phyloP scores from a whole-genome alignment of 1,140 invertebrate species.

The Calliphora vicina region DNA sequence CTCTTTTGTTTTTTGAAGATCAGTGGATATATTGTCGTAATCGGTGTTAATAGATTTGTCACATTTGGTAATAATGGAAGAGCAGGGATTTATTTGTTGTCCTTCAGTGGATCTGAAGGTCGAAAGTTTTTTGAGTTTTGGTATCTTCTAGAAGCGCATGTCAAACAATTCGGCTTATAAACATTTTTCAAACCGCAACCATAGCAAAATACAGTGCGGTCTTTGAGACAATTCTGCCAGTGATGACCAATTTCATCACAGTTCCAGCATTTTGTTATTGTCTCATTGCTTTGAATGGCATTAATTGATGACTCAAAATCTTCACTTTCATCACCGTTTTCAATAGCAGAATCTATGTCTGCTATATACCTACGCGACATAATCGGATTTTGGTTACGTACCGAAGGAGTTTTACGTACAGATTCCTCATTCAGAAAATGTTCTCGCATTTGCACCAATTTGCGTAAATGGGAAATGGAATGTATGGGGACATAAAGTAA shows the following conservation, averaged over 20 bases:
- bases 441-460: conserved; percentile 19
- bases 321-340: background rate
- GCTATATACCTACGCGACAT: background rate
- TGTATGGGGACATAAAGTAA: background rate
- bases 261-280: background rate
- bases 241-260: background rate
- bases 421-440: background rate
- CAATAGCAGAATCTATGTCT: background rate
- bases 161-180: background rate
- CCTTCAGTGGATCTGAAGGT: background rate
- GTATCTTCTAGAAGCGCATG: background rate
- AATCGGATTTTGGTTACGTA: background rate
- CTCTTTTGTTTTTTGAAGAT: no score
- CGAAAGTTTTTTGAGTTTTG: conserved; percentile 11
- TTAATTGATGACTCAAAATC: background rate
- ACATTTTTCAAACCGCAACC: background rate
- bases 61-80: no score
- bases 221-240: background rate
- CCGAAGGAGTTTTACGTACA: background rate
- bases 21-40: no score
- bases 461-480: background rate
- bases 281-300: background rate
- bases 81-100: background rate
- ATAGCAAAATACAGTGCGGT: background rate
- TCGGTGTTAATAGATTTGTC: no score